phyloP scores from a whole-genome alignment of 2,888 invertebrate species.

The Microctonus brassicae region DNA sequence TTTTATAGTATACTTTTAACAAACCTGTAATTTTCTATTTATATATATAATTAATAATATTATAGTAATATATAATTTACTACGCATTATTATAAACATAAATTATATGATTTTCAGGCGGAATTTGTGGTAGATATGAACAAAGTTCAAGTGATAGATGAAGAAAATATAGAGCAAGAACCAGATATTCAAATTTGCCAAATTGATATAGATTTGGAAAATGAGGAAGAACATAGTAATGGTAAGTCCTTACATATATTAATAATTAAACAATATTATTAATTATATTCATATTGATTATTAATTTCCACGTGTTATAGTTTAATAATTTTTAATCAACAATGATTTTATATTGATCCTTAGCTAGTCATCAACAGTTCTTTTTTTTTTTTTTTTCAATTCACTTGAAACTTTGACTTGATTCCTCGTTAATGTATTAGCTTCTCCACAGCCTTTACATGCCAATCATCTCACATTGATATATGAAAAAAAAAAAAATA shows the following conservation, averaged over 20 bases:
- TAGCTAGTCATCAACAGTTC: background rate
- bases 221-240: constrained; percentile 23
- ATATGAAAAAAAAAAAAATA: background rate
- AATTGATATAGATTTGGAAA: constrained; percentile 39
- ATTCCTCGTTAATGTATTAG: background rate
- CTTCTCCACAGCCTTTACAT: background rate
- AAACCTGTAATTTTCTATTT: background rate
- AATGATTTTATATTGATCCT: too few species aligned
- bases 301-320: too few species aligned
- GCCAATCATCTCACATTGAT: background rate
- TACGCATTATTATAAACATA: too few species aligned
- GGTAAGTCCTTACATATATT: constrained; percentile 27
- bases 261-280: background rate
- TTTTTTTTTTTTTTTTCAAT: too few species aligned
- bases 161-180: constrained; percentile 5
- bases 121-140: constrained; percentile 48
- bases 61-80: background rate
- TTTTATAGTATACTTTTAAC: background rate
- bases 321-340: too few species aligned
- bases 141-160: constrained; percentile 8
- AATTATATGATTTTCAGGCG: constrained; percentile 44
- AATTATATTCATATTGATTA: too few species aligned
- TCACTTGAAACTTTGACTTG: background rate
- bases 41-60: background rate
- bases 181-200: constrained; percentile 31